These are phyloP conservation scores for Plebejus melissa DNA, from an alignment of 2,888 invertebrate species.

Conservation along the genomic window DNA sequence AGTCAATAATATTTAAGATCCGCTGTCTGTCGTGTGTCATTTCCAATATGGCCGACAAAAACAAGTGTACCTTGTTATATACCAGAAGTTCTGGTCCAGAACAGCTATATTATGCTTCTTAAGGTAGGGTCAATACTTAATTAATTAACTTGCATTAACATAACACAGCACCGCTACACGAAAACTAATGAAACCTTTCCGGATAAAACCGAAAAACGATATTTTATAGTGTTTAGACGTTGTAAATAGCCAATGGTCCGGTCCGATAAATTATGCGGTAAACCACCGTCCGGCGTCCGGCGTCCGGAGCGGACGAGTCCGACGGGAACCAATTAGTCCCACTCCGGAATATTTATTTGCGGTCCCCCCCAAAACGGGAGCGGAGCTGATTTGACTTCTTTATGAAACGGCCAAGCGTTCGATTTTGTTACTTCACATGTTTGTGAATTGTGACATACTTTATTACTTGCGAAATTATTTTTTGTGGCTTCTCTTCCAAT, in stretches of 20 bases:
- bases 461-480: too few species aligned
- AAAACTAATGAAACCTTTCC: not conserved
- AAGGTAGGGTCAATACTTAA: not conserved
- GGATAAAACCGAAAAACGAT: not conserved
- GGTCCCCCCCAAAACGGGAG: slow-evolving; percentile 62
- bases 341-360: slow-evolving; percentile 73
- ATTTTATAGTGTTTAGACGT: slow-evolving; percentile 33
- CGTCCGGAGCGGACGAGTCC: slow-evolving; percentile 67
- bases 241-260: slow-evolving; percentile 43
- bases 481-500: too few species aligned
- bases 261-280: slow-evolving; percentile 72
- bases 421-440: not conserved
- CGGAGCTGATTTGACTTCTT: slow-evolving; percentile 56
- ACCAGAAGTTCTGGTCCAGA: too few species aligned
- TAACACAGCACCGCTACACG: not conserved
- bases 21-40: not conserved
- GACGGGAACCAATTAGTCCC: slow-evolving; percentile 75
- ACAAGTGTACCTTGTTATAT: not conserved
- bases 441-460: too few species aligned
- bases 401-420: slow-evolving; percentile 38
- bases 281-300: slow-evolving; percentile 51
- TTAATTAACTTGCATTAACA: not conserved
- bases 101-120: too few species aligned
- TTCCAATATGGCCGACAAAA: not conserved
- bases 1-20: too few species aligned